Conservation (phyloP, 2,797 vertebrate genomes). For the Crocidura indochinensis region DNA sequence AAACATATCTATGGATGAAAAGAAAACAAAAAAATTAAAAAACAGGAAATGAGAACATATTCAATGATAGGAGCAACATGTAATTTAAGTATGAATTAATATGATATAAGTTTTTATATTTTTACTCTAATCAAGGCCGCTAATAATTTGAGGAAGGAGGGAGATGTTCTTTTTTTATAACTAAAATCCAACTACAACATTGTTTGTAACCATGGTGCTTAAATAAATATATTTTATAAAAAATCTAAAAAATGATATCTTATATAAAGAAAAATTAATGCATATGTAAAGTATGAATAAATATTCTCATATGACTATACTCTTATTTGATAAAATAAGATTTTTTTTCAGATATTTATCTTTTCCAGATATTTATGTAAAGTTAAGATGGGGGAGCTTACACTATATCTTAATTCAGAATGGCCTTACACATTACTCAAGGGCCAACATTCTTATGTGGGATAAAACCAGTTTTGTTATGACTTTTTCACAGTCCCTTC, state of each 20-base stretch:
- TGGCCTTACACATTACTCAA: too few relatives aligned
- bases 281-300: slow-evolving; percentile 1
- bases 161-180: too few relatives aligned
- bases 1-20: not conserved
- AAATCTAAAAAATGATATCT: too few relatives aligned
- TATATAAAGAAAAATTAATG: not conserved
- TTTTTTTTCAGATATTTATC: slow-evolving; percentile 28
- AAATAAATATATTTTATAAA: too few relatives aligned
- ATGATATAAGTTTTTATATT: slow-evolving; percentile 31
- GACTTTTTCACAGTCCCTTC: too few relatives aligned
- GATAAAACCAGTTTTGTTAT: too few relatives aligned
- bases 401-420: too few relatives aligned
- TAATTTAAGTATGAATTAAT: slow-evolving; percentile 38
- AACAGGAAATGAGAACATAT: not conserved
- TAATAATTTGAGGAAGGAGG: not conserved
- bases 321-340: slow-evolving; percentile 33
- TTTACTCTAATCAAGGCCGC: not conserved
- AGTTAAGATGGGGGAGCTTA: too few relatives aligned
- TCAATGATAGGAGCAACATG: not conserved
- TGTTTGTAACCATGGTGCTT: too few relatives aligned
- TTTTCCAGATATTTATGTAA: slow-evolving; percentile 20
- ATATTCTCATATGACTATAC: not conserved
- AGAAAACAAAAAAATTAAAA: too few relatives aligned
- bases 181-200: not conserved
- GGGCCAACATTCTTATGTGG: too few relatives aligned